Base-by-base conservation (phyloP, 2,888 invertebrate genomes). In the Oscheius sp. region DNA sequence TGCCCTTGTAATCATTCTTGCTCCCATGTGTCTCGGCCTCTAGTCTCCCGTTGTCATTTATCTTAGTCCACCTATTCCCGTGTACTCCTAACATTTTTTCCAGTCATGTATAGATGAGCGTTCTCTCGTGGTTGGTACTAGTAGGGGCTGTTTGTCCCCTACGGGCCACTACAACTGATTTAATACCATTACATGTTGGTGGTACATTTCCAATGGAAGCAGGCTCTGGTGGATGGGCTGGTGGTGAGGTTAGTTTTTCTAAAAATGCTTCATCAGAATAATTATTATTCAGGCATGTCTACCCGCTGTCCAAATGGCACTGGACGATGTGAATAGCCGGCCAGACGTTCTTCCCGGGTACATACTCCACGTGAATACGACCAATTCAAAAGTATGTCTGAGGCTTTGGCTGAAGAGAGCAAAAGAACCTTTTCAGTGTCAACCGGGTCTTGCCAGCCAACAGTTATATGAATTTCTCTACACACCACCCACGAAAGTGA, bases 391-490 rank as follows among this genome's bases (percentile, higher is more conserved):
- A 78, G 88, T 88, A 18, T 21, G 73, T 18, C 52, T 18, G n/a
- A 29, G 43, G 25, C 9, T 41, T 2, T 12, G 23, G n/a, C 35
- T 9, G 35, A 9, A 9, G 35, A 35, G 21, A 2, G 9, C 12
- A 23, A 45, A 59, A 25, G 21, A 9, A 2, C 18, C 43, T 25
- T 27, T 85, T 85, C 92, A 99, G 98, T 99, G 99, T 90, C 96
- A 97, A 89, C 97, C 98, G 61, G 99, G 99, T 1, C 91, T 98
- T 84, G 98, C 97, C 45, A 96, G 96, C 73, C 96, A 96, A 88
- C 96, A 97, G 70, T 94, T 99, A 93, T 99, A 98, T 92, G 96
- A 99, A 91, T 92, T 99, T 78, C 92, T 99, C 81, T 99, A 99
- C 92, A 76, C 87, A 85, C 72, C 79, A 94, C 90, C 93, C 76